These are phyloP conservation scores for Dysmachus trigonus DNA, from an alignment of 2,888 invertebrate species.

Conservation along the genomic window DNA sequence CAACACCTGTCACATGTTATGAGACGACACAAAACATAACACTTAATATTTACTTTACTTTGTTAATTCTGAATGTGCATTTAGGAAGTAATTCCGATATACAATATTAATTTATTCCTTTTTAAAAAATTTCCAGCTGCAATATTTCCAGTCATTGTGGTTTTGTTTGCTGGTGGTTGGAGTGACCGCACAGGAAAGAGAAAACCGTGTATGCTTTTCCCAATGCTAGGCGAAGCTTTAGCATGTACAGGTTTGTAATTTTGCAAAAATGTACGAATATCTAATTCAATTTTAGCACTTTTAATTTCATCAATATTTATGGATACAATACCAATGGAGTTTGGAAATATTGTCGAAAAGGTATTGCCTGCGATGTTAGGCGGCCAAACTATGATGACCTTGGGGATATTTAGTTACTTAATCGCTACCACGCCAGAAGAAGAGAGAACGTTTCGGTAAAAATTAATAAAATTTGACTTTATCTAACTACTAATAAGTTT, in stretches of 20 bases:
- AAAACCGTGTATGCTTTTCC: constrained; percentile 63
- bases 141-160: constrained; percentile 62
- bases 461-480: neutral
- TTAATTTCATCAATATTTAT: constrained; percentile 62
- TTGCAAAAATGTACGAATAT: neutral
- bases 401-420: constrained; percentile 64
- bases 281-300: constrained; percentile 55
- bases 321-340: constrained; percentile 61
- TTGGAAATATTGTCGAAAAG: constrained; percentile 60
- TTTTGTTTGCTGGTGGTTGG: constrained; percentile 64
- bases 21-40: no score
- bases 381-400: constrained; percentile 61
- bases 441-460: constrained; percentile 60
- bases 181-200: constrained; percentile 62
- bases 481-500: no score
- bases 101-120: neutral
- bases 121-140: constrained; percentile 56
- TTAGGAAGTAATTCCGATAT: neutral
- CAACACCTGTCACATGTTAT: no score
- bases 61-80: neutral
- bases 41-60: no score
- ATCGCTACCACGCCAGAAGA: constrained; percentile 62
- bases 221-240: constrained; percentile 60
- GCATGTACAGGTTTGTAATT: constrained; percentile 57
- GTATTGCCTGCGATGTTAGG: constrained; percentile 62